Evolutionary conservation across 1,140 invertebrate genomes (phyloP).

Genomic region (Solen grandis): DNA sequence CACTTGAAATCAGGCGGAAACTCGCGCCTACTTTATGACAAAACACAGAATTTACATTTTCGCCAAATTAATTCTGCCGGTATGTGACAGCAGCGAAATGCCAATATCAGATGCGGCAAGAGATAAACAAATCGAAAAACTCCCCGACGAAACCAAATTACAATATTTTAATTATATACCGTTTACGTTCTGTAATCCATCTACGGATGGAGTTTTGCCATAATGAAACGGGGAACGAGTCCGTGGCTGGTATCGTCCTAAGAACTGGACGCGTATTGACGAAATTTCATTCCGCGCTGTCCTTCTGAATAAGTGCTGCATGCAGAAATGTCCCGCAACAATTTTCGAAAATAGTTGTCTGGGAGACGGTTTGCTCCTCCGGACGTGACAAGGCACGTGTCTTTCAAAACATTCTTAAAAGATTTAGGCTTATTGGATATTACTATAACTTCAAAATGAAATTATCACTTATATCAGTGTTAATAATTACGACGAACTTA

Average conservation of each 20-base stretch:
- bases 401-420: not conserved
- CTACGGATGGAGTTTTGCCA: not conserved
- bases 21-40: too few relatives aligned
- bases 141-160: not conserved
- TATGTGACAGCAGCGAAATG: slow-evolving; percentile 15
- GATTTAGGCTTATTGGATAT: not conserved
- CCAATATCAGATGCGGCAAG: slow-evolving; percentile 19
- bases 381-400: too few relatives aligned
- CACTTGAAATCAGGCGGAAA: too few relatives aligned
- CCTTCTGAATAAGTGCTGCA: too few relatives aligned
- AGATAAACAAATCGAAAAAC: slow-evolving; percentile 12
- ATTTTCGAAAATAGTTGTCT: too few relatives aligned
- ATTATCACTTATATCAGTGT: not conserved
- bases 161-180: not conserved
- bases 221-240: not conserved
- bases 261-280: not conserved
- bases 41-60: slow-evolving; percentile 45
- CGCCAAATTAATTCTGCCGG: not conserved
- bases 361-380: too few relatives aligned
- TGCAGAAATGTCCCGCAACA: too few relatives aligned
- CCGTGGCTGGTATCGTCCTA: not conserved
- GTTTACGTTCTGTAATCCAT: not conserved
- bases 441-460: not conserved
- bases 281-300: not conserved
- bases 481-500: not conserved